Conservation (phyloP, 1,140 invertebrate genomes). For the Papilio machaon region DNA sequence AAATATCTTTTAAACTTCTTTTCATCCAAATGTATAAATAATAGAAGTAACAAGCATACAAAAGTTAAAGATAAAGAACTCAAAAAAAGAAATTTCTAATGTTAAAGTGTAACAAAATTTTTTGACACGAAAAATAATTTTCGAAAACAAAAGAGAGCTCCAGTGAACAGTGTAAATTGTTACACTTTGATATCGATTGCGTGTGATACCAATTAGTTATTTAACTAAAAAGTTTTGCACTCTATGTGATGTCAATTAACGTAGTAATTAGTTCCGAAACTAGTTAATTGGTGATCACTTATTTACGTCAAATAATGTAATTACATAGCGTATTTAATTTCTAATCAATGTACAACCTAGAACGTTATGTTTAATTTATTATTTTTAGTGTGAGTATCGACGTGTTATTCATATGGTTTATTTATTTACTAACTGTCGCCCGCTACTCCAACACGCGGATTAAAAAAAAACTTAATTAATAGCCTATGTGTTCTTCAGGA, state of each 20-base stretch:
- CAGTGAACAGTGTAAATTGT: no score
- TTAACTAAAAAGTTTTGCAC: not conserved
- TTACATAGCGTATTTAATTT: not conserved
- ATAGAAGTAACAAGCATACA: not conserved
- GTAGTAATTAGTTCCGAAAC: constrained; percentile 11
- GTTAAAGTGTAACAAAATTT: no score
- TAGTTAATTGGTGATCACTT: not conserved
- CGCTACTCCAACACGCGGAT: no score
- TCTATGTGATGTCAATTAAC: not conserved
- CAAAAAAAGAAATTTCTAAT: not conserved
- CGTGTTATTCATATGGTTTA: no score
- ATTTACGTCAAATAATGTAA: not conserved
- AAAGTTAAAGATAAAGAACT: not conserved
- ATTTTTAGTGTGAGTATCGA: no score
- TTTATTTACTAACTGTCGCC: no score
- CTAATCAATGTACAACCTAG: not conserved
- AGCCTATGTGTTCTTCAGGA: no score
- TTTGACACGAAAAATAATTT: no score
- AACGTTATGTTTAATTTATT: no score
- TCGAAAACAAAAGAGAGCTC: no score
- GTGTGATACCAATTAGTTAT: not conserved
- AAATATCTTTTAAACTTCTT: not conserved
- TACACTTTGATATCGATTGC: not conserved
- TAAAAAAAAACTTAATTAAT: no score
- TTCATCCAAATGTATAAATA: not conserved